Base-by-base conservation (phyloP, 2,797 vertebrate species). In the Florisuga fusca region DNA sequence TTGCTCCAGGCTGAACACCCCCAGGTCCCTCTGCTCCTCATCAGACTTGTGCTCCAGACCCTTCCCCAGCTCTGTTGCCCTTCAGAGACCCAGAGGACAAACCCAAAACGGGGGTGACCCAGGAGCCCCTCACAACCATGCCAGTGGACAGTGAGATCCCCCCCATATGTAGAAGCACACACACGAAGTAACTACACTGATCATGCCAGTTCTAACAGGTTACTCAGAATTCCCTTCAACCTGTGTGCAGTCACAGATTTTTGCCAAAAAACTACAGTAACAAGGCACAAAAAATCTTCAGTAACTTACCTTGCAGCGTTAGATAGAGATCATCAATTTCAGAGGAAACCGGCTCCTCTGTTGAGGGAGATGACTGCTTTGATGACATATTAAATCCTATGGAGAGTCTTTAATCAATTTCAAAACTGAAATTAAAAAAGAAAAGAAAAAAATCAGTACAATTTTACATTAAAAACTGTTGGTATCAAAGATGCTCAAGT, bases 251-350 rank as follows among this genome's bases (percentile, higher is more conserved):
- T 8, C 36, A 83, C 31, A 67, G 18, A 57, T 58, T 77, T 84
- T 73, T 75, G 27, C n/a, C 55, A 73, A 57, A 92, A 92, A 77
- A 41, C 10, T 34, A 55, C 50, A 41, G 7, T 31, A 31, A 69
- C 71, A 86, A 59, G 31, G 34, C 13, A 26, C 7, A 36, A 53
- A 41, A 86, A 93, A 31, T 34, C 46, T 43, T 33, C 27, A 64
- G 54, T 59, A 63, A 94, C 97, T 97, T 96, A 99, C 99, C 98
- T 98, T 99, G 99, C 84, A 99, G 97, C 3, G 98, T 98, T 33
- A 99, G 97, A 59, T 98, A 98, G 79, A 99, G 98, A 72, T 99
- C 98, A 73, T 99, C 99, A 23, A 99, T 99, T 98, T 98, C 99
- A 51, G 98, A 97, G 83, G 98, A 98, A 94, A 97, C 94, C 89